Evolutionary conservation across 2,888 invertebrate genomes (phyloP).

Genomic region (Megamerina dolium): DNA sequence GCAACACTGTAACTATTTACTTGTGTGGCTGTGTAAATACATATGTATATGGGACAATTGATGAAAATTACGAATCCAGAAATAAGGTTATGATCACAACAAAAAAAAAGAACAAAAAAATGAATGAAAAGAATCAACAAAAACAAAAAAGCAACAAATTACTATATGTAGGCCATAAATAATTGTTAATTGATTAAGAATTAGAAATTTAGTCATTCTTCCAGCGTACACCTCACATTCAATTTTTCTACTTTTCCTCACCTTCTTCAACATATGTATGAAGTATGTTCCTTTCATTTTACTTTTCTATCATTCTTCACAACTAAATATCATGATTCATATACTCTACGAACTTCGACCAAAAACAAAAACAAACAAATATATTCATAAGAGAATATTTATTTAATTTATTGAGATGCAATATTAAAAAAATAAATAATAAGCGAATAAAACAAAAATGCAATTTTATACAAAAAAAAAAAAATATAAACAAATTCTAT

Average conservation of each 20-base stretch:
- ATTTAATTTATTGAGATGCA: conserved; percentile 45
- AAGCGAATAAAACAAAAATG: conserved; percentile 14
- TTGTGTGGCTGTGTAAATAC: background rate
- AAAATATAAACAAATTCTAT: conserved; percentile 17
- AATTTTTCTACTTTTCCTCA: conserved; percentile 3
- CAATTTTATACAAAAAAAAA: no score
- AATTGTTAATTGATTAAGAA: conserved; percentile 23
- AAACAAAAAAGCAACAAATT: background rate
- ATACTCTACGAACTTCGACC: conserved; percentile 26
- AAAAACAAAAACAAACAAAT: conserved; percentile 26
- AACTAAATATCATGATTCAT: background rate
- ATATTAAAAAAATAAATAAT: conserved; percentile 24
- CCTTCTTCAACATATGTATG: background rate
- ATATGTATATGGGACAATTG: conserved; percentile 6
- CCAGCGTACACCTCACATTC: background rate
- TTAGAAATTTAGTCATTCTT: conserved; percentile 28
- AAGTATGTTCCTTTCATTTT: conserved; percentile 1
- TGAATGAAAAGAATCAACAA: conserved; percentile 14
- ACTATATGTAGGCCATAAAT: conserved; percentile 34
- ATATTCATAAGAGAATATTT: conserved; percentile 36
- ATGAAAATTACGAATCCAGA: conserved; percentile 3
- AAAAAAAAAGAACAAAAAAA: conserved; percentile 27
- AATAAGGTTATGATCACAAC: conserved; percentile 12
- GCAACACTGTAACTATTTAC: conserved; percentile 1
- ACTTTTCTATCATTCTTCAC: conserved; percentile 5